Conservation (phyloP, 2,797 vertebrate genomes). For the Gymnopithys bicolor region DNA sequence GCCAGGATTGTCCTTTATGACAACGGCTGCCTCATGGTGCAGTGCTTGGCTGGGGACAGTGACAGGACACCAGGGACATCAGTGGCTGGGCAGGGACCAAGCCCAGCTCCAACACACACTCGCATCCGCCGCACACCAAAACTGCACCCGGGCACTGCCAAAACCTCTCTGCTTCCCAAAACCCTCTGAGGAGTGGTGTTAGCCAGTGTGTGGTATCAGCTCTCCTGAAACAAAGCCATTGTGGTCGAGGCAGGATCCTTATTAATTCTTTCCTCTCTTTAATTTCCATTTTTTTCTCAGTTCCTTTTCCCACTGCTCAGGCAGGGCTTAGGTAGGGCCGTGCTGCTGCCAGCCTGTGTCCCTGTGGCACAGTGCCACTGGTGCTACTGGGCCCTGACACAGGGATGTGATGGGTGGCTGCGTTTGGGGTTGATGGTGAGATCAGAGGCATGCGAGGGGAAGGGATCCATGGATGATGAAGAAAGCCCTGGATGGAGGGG, state of each 20-base stretch:
- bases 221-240: conserved; percentile 49
- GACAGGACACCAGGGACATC: not conserved
- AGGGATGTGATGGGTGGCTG: not conserved
- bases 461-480: not conserved
- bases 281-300: conserved; percentile 33
- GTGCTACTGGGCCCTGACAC: accelerated
- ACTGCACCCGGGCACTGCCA: not conserved
- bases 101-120: not conserved
- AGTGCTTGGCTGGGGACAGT: not conserved
- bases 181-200: not conserved
- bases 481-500: not conserved
- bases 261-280: conserved; percentile 56
- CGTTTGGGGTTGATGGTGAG: accelerated
- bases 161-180: conserved; percentile 36
- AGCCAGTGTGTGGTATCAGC: conserved; percentile 19
- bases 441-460: not conserved
- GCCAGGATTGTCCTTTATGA: not conserved
- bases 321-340: not conserved
- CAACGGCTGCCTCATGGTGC: not conserved
- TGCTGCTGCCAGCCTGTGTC: not conserved
- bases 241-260: conserved; percentile 37
- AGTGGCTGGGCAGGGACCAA: not conserved
- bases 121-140: not conserved
- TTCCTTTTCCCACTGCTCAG: not conserved
- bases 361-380: not conserved